Base-by-base conservation (phyloP, 2,888 invertebrate species). In the Gymnoscelis rufifasciata region DNA sequence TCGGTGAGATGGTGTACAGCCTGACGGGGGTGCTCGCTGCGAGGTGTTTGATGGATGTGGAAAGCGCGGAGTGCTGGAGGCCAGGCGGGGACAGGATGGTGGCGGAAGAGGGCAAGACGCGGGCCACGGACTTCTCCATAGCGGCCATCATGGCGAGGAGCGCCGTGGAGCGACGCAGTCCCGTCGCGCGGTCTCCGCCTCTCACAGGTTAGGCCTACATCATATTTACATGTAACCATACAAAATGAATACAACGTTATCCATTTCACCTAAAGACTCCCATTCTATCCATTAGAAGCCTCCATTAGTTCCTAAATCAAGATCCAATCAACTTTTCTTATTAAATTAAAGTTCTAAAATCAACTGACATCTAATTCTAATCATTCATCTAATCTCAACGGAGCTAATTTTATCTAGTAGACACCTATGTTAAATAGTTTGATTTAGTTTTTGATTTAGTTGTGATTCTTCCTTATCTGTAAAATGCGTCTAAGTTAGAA, bases 61-160 rank as follows among this genome's bases (percentile, higher is more conserved):
- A 83, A 68, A 73, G 66, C 67, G 74, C 69, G 74, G 86, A 82
- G 77, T 73, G 77, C 66, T 86, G 86, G 83, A 69, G 71, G 70
- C 62, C 71, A 57, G 68, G 63, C 55, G 78, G 73, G 53, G 79
- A 74, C 71, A 87, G 78, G 78, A 86, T 87, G 83, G 81, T 87
- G 76, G 83, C 86, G 60, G 84, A 82, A 71, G 86, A 87, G 58
- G 67, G 83, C 60, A 83, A 83, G 78, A 83, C 82, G 56, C 73
- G 78, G 83, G 96, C 96, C 74, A 97, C 97, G 71, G 97, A 97
- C 90, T 97, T 97, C 90, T 96, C 96, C 77, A 97, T 97, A 76
- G 97, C 96, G 64, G 97, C 97, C 71, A 97, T 97, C 80, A 97
- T 97, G 95, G 95, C 96, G 61, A 90, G 91, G 60, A 86, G 83